Base-by-base conservation (phyloP, 2,797 vertebrate genomes). In the Pseudocheirus occidentalis region DNA sequence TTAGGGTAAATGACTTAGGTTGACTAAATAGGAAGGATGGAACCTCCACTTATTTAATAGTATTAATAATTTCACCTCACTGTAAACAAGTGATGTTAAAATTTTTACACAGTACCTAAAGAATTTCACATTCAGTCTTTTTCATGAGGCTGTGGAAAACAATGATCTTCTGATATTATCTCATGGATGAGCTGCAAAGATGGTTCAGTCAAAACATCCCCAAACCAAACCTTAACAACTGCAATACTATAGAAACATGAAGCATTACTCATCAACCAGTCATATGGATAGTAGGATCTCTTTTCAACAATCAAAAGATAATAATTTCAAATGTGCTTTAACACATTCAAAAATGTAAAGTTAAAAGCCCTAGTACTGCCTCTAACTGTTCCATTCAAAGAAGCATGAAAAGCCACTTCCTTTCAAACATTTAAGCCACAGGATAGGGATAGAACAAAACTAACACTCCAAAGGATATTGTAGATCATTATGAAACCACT, bases 11-110 rank as follows among this genome's bases (percentile, higher is more conserved):
- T 93, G 93, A 95, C 90, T 93, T 89, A 94, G 54, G 46, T 73
- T 93, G 31, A 97, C 29, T 58, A 14, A 95, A 94, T 92, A 94
- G 73, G 28, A 94, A 96, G 73, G 21, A 94, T 96, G 91, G 4
- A 93, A 62, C 3, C 91, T 94, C 21, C 92, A 92, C 14, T 46
- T 90, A 94, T 59, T 94, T 95, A 95, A 89, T 62, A 95, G 56
- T 55, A 29, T 94, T 93, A 90, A 87, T 93, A 89, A 96, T 53
- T 87, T 57, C 92, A 94, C 90, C 55, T 94, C 96, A 50, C 53
- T 93, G 2, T 89, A 95, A n/a, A 24, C 53, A 96, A 96, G 95
- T 91, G 4, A 97, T 94, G 12, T 91, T 95, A 92, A 93, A 97
- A 95, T 93, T 94, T 93, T 50, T 50, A 24, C 7, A 27, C 54